Base-by-base conservation (phyloP, 2,113 vertebrate species). In the Tachysurus vachellii region DNA sequence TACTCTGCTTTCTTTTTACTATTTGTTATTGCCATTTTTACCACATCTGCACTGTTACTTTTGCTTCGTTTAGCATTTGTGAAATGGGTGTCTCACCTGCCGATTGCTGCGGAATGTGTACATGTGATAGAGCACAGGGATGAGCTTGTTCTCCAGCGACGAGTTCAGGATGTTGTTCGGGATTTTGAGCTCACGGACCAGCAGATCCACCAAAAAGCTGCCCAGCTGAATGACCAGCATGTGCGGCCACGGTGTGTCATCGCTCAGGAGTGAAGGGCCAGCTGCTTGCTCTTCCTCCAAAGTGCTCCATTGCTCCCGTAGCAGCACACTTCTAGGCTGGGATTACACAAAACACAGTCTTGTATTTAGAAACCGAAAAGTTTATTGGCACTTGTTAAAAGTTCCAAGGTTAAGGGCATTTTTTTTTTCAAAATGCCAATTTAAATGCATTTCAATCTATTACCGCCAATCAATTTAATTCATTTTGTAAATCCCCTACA, bases 41-140 rank as follows among this genome's bases (percentile, higher is more conserved):
- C 21, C 71, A 23, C 3, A 5, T 23, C 42, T 12, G 19, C 21
- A 21, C 36, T 26, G 13, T 44, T 23, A 44, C 6, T 16, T 82
- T 62, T n/a, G 28, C 19, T 59, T 80, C 36, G 14, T 21, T 57
- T 10, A 12, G 31, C 4, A 26, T 47, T 36, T 36, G 19, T 12
- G 13, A 75, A 14, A 62, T 64, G 1, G 2, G 28, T 16, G 57
- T 8, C 17, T 90, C 92, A 97, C 98, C 97, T 99, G 97, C 36
- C 92, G 94, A 62, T 80, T 94, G 92, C 94, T 96, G 10, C 94
- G 97, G 92, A 98, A 99, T 61, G 97, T 95, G 88, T 99, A 99
- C 93, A 99, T 94, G 44, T 99, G 98, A 90, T 99, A 99, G 31
- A 99, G 95, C 64, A 97, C 94, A 0, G 97, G 96, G 88, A 99